Evolutionary conservation across 2,888 invertebrate species (phyloP).

Genomic region (Hartigia nigra): DNA sequence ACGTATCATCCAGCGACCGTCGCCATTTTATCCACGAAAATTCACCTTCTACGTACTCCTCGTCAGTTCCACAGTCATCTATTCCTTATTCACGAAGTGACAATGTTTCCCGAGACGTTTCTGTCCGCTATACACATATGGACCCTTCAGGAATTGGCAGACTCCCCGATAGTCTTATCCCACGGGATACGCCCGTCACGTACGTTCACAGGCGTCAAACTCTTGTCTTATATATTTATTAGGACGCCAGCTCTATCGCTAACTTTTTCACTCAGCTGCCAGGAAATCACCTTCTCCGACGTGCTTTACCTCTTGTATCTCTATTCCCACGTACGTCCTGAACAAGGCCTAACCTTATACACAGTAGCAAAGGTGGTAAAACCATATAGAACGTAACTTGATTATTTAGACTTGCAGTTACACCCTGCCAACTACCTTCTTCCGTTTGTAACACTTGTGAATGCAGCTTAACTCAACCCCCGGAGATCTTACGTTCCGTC

Average conservation of each 20-base stretch:
- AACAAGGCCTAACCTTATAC: not conserved
- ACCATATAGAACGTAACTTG: not conserved
- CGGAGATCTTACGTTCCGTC: not conserved
- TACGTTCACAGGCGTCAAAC: slow-evolving; percentile 28
- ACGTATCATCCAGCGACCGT: not conserved
- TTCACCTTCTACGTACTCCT: not conserved
- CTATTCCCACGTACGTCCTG: not conserved
- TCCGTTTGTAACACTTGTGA: not conserved
- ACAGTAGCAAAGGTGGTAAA: not conserved
- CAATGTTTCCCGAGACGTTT: not conserved
- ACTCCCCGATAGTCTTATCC: not conserved
- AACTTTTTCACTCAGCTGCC: not conserved
- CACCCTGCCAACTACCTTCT: not conserved
- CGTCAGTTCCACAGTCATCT: not conserved
- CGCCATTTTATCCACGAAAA: not conserved
- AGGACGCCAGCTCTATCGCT: not conserved
- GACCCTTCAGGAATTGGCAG: not conserved
- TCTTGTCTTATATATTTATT: slow-evolving; percentile 34
- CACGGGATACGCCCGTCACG: not conserved
- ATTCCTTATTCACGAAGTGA: not conserved
- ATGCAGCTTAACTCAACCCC: not conserved
- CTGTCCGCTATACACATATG: not conserved
- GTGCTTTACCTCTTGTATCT: not conserved
- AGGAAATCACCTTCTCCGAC: not conserved
- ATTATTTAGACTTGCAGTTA: not conserved